Evolutionary conservation across 2,113 vertebrate species (phyloP).

Genomic region (Prunella fulvescens): DNA sequence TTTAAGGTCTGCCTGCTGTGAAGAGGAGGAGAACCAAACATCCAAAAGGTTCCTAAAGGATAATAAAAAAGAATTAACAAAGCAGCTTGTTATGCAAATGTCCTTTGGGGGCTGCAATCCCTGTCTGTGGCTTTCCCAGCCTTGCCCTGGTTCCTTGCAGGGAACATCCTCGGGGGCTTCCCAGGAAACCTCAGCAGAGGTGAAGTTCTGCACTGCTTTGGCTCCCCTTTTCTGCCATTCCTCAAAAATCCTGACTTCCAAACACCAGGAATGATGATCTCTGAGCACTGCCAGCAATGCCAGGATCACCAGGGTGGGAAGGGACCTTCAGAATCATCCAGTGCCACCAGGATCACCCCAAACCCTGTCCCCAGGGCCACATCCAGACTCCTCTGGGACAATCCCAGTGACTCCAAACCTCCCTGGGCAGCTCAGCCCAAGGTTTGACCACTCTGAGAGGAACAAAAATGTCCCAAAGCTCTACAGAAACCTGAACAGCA

Average conservation of each 20-base stretch:
- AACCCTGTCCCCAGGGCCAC: neutral
- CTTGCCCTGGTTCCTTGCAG: slow-evolving; percentile 36
- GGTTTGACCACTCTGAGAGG: rapidly evolving
- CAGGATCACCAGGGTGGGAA: rapidly evolving
- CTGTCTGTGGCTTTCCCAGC: slow-evolving; percentile 3
- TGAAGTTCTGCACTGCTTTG: neutral
- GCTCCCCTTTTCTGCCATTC: neutral
- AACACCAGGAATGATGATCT: neutral
- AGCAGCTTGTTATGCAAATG: slow-evolving; percentile 23
- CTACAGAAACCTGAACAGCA: neutral
- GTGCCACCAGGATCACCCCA: neutral
- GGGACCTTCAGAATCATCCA: rapidly evolving
- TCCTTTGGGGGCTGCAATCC: slow-evolving; percentile 13
- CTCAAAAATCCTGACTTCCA: neutral
- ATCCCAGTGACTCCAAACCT: neutral
- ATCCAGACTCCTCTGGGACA: neutral
- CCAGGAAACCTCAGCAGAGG: neutral
- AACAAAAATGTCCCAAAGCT: neutral
- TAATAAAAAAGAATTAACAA: neutral
- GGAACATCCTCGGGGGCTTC: neutral
- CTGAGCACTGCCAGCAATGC: neutral
- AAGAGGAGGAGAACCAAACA: neutral
- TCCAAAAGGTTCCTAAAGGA: neutral
- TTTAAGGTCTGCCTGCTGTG: neutral
- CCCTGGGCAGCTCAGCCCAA: neutral